These are phyloP conservation scores for Notothenia coriiceps DNA, from an alignment of 2,113 vertebrate genomes.

Conservation along the genomic window DNA sequence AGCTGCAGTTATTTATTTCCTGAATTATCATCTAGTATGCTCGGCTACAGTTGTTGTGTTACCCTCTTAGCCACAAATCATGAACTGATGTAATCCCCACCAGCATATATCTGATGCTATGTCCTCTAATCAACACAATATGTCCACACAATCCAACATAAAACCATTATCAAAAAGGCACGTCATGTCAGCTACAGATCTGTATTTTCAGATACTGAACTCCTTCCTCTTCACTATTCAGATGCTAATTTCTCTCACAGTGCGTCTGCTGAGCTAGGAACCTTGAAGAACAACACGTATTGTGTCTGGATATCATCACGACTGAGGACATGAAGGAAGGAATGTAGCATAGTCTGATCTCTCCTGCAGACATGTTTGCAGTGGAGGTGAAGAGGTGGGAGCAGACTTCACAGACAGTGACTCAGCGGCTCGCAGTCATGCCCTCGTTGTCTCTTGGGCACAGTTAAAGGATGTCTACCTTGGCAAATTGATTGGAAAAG, in stretches of 20 bases:
- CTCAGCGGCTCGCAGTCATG: constrained; percentile 46
- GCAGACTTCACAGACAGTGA: constrained; percentile 37
- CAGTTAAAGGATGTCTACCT: constrained; percentile 43
- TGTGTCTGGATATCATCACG: constrained; percentile 80
- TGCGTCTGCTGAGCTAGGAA: constrained; percentile 53
- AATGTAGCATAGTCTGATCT: constrained; percentile 76
- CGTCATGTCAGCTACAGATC: constrained; percentile 30
- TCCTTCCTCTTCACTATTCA: constrained; percentile 15
- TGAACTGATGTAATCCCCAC: neutral
- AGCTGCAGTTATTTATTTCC: neutral
- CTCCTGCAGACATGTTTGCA: constrained; percentile 69
- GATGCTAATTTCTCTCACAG: constrained; percentile 18
- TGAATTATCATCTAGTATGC: neutral
- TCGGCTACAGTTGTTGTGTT: neutral
- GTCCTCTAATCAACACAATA: constrained; percentile 20
- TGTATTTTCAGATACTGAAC: constrained; percentile 55
- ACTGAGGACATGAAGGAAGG: constrained; percentile 73
- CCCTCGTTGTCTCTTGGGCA: constrained; percentile 29
- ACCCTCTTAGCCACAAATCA: neutral
- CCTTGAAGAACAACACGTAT: constrained; percentile 70
- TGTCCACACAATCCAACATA: constrained; percentile 24
- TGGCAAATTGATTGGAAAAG: constrained; percentile 22
- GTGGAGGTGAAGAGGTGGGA: constrained; percentile 29
- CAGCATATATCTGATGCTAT: neutral
- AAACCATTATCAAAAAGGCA: constrained; percentile 37